A percentile compares a stretch with the other conserved stretches of the same genome.
Evolutionary conservation across 1,140 invertebrate species (phyloP).

Genomic region (Dufourea novaeangliae): DNA sequence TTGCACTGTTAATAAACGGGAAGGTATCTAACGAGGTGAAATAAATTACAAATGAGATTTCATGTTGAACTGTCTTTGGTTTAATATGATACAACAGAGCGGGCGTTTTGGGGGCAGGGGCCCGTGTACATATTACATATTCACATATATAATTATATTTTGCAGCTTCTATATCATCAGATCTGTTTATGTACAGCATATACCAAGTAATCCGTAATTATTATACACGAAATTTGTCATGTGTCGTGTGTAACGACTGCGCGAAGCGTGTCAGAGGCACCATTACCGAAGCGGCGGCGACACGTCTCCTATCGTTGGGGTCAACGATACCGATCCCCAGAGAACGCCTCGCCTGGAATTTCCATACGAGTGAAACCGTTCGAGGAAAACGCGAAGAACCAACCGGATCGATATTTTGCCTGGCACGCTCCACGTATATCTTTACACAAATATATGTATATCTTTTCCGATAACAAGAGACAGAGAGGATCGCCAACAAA

Average conservation of each 20-base stretch:
- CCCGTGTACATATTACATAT: constrained; percentile 70
- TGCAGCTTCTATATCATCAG: constrained; percentile 59
- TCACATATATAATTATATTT: constrained; percentile 69
- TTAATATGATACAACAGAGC: constrained; percentile 77
- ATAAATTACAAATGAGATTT: constrained; percentile 19
- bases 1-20: not conserved
- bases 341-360: not conserved
- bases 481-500: constrained; percentile 4
- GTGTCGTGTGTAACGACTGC: constrained; percentile 7
- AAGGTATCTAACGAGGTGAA: constrained; percentile 5
- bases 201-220: constrained; percentile 50
- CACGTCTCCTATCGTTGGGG: not conserved
- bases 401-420: not conserved
- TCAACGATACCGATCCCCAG: not conserved
- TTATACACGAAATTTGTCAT: constrained; percentile 52
- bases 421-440: constrained; percentile 8
- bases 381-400: not conserved
- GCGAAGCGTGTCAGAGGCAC: not conserved
- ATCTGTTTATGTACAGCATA: constrained; percentile 67
- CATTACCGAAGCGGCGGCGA: not conserved
- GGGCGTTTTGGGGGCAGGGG: constrained; percentile 53
- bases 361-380: not conserved
- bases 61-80: constrained; percentile 76
- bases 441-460: not conserved
- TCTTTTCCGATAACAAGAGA: not conserved